phyloP scores from a whole-genome alignment of 2,113 vertebrate species.

The Empidonax alnorum region DNA sequence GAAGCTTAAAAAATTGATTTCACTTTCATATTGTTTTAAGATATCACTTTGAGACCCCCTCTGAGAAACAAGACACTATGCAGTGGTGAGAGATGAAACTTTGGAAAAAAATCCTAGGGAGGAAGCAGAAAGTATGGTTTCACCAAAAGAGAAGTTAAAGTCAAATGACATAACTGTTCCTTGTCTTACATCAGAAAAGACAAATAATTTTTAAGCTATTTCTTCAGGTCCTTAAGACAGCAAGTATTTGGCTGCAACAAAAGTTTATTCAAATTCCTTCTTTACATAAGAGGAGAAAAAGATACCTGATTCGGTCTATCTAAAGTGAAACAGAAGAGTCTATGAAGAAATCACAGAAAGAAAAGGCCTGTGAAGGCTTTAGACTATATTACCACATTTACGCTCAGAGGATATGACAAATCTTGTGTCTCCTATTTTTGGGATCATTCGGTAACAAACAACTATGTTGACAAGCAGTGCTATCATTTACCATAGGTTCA shows the following conservation, averaged over 20 bases:
- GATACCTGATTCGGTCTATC: fast-evolving
- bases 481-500: background rate
- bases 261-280: background rate
- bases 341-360: background rate
- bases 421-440: background rate
- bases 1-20: background rate
- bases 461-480: fast-evolving
- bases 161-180: background rate
- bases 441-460: background rate
- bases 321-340: background rate
- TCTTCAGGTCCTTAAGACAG: background rate
- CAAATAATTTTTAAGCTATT: background rate
- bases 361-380: background rate
- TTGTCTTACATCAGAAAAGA: background rate
- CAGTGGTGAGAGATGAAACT: background rate
- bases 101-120: background rate
- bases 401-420: background rate
- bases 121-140: background rate
- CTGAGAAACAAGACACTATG: background rate
- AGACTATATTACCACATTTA: background rate
- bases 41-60: background rate
- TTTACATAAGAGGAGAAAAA: background rate
- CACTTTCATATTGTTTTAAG: background rate
- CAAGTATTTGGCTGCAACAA: background rate
- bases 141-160: background rate